A percentile compares a stretch with the other conserved stretches of the same genome.
Evolutionary conservation across 2,888 invertebrate genomes (phyloP).

Genomic region (Ditylenchus weischeri): DNA sequence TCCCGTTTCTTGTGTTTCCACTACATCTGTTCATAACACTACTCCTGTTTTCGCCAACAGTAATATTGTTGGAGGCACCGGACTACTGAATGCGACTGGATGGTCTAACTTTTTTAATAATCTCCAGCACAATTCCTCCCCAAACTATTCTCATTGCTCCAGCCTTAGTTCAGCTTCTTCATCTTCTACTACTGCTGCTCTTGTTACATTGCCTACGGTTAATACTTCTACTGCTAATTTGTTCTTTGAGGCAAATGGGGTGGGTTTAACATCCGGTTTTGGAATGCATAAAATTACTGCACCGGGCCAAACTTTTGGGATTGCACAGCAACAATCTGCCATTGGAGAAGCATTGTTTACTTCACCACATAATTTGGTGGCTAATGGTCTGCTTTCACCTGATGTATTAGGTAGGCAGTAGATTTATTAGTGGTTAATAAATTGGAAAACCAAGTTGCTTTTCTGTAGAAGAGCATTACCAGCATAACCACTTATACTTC

Average conservation of each 20-base stretch:
- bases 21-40: background rate
- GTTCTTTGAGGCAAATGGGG: background rate
- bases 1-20: background rate
- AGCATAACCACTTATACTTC: background rate
- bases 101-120: background rate
- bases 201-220: background rate
- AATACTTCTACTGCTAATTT: background rate
- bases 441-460: too few species aligned
- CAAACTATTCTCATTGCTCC: background rate
- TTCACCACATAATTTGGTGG: constrained; percentile 23
- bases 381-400: constrained; percentile 16
- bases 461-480: background rate
- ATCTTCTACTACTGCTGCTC: background rate
- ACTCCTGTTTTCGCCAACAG: background rate
- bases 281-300: background rate
- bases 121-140: background rate
- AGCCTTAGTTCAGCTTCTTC: constrained; percentile 11
- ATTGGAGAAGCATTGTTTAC: constrained; percentile 22
- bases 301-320: background rate
- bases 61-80: background rate
- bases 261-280: background rate
- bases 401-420: constrained; percentile 16
- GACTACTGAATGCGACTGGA: background rate
- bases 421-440: too few species aligned
- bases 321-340: background rate